These are phyloP conservation scores for Helobdella robusta DNA, from an alignment of 2,888 invertebrate genomes.

Conservation along the genomic window DNA sequence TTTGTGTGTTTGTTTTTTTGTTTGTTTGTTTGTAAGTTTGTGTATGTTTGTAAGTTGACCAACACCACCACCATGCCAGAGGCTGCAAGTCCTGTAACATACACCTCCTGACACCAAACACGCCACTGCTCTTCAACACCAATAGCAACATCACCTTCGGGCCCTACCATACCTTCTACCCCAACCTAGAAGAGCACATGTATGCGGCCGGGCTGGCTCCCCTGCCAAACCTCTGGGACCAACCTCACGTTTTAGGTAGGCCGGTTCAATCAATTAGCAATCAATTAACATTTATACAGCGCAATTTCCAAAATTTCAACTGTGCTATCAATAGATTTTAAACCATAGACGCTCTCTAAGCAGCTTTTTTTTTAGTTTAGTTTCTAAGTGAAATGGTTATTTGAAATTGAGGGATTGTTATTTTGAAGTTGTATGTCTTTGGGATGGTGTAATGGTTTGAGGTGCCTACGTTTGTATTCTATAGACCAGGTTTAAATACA, in stretches of 20 bases:
- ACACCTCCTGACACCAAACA: conserved; percentile 48
- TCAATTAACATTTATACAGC: neutral
- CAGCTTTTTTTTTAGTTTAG: neutral
- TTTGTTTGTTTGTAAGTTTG: too few relatives aligned
- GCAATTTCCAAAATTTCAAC: too few relatives aligned
- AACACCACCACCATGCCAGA: too few relatives aligned
- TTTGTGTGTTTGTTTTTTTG: too few relatives aligned
- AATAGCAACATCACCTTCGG: conserved; percentile 47
- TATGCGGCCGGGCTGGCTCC: conserved; percentile 41
- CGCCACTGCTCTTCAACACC: conserved; percentile 48
- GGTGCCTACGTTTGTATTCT: too few relatives aligned
- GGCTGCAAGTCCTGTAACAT: conserved; percentile 43
- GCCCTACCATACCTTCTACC: conserved; percentile 50
- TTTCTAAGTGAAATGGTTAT: neutral
- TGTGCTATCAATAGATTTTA: too few relatives aligned
- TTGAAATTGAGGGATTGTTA: neutral
- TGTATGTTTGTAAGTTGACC: too few relatives aligned
- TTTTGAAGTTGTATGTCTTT: neutral
- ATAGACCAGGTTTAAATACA: too few relatives aligned
- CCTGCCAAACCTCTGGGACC: conserved; percentile 49
- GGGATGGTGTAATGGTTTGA: neutral
- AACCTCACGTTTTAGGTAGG: conserved; percentile 41
- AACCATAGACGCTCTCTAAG: too few relatives aligned
- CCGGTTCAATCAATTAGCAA: neutral
- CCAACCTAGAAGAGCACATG: conserved; percentile 49